Percentiles rank a stretch among this genome's conserved stretches.
phyloP scores from a whole-genome alignment of 2,113 vertebrate genomes.

The Mugil cephalus region DNA sequence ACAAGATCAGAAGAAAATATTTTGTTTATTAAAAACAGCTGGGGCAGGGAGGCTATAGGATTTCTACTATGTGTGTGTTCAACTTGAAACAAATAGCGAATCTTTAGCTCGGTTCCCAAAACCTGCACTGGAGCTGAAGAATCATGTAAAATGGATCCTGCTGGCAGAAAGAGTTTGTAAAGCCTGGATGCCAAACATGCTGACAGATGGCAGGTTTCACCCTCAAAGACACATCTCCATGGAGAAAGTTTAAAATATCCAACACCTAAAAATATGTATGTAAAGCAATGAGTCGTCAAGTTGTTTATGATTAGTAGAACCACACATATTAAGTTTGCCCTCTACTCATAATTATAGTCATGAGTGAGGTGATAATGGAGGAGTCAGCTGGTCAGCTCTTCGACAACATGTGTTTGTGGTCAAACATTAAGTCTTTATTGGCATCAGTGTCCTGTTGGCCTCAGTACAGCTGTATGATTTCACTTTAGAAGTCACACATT shows the following conservation, averaged over 20 bases:
- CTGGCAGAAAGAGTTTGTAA: conserved; percentile 15
- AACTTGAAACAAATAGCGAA: conserved; percentile 47
- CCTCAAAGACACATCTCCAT: no score
- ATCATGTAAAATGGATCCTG: conserved; percentile 14
- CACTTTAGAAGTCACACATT: background rate
- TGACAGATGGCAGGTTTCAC: conserved; percentile 20
- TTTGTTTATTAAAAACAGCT: conserved; percentile 75
- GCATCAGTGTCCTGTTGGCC: background rate
- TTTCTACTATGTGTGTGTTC: conserved; percentile 58
- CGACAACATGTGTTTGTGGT: conserved; percentile 31
- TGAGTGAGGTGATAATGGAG: conserved; percentile 10
- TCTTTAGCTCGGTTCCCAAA: background rate
- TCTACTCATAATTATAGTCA: background rate
- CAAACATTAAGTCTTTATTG: conserved; percentile 9
- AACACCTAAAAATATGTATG: background rate
- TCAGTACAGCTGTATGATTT: background rate
- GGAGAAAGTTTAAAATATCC: conserved; percentile 1
- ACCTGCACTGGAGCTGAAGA: conserved; percentile 3
- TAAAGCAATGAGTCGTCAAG: background rate
- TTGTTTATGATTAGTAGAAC: background rate
- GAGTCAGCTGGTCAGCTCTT: conserved; percentile 1
- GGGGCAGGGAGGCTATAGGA: conserved; percentile 44
- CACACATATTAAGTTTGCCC: background rate
- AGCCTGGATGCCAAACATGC: background rate
- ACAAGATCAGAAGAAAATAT: conserved; percentile 61